Conservation (phyloP, 2,113 vertebrate species). For the Alligator sinensis region DNA sequence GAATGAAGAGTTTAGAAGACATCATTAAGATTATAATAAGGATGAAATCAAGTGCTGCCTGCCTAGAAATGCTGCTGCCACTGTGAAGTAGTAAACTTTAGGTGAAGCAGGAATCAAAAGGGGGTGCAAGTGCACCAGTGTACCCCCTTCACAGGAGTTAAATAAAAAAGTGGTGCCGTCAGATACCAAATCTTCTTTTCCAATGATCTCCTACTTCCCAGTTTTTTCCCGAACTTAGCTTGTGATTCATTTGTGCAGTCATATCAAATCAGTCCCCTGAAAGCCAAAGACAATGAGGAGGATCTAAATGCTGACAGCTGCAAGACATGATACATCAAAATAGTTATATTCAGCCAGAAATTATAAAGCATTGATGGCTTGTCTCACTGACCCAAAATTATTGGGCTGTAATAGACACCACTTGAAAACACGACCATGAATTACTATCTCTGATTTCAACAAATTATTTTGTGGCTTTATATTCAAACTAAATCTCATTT, state of each 20-base stretch:
- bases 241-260: not conserved
- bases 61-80: too few species aligned
- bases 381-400: not conserved
- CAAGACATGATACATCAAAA: not conserved
- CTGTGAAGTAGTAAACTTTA: too few species aligned
- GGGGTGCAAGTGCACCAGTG: too few species aligned
- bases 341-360: not conserved
- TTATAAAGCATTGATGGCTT: not conserved
- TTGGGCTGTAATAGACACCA: not conserved
- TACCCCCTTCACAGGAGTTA: not conserved
- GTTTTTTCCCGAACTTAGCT: slow-evolving; percentile 5
- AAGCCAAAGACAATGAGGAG: slow-evolving; percentile 6
- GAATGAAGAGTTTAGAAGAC: too few species aligned
- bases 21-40: too few species aligned
- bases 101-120: too few species aligned
- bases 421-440: slow-evolving; percentile 5
- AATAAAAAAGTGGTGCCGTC: not conserved
- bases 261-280: slow-evolving; percentile 7
- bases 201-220: not conserved
- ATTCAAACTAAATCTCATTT: not conserved
- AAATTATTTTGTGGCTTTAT: not conserved
- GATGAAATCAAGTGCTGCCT: too few species aligned
- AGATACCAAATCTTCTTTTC: slow-evolving; percentile 1
- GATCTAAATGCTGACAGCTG: slow-evolving; percentile 25
- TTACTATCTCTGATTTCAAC: not conserved